These are phyloP conservation scores for Himantopus leucocephalus DNA, from an alignment of 2,113 vertebrate species.

Conservation along the genomic window DNA sequence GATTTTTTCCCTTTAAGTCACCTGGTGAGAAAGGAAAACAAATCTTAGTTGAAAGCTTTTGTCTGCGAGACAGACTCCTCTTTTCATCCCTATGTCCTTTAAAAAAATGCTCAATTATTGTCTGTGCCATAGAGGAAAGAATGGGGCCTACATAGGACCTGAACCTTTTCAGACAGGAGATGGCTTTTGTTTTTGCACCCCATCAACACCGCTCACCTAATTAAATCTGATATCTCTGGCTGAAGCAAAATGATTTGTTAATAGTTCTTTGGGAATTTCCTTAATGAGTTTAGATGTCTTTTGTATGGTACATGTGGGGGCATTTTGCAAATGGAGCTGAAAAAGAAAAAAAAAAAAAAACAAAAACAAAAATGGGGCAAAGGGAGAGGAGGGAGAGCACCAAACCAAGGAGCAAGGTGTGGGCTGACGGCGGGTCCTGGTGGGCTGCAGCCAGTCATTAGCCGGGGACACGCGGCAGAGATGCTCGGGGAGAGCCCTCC, in stretches of 20 bases:
- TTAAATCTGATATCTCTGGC: slow-evolving; percentile 95
- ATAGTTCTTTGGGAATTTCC: slow-evolving; percentile 92
- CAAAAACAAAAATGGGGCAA: slow-evolving; percentile 51
- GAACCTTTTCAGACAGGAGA: slow-evolving; percentile 88
- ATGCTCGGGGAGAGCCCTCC: slow-evolving; percentile 69
- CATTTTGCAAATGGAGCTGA: slow-evolving; percentile 82
- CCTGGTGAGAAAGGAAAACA: slow-evolving; percentile 86
- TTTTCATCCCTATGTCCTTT: slow-evolving; percentile 75
- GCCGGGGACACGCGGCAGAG: slow-evolving; percentile 64
- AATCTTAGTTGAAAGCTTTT: slow-evolving; percentile 86
- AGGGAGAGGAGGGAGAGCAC: slow-evolving; percentile 66
- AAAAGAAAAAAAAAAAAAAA: neutral
- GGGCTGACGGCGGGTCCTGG: slow-evolving; percentile 56
- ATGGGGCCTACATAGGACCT: slow-evolving; percentile 87
- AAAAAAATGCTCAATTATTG: slow-evolving; percentile 89
- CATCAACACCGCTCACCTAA: slow-evolving; percentile 95
- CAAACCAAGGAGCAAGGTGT: slow-evolving; percentile 80
- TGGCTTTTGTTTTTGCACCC: slow-evolving; percentile 93
- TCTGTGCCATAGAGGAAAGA: slow-evolving; percentile 78
- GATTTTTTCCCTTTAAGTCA: slow-evolving; percentile 77
- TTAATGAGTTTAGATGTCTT: slow-evolving; percentile 98
- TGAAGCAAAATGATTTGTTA: slow-evolving; percentile 89
- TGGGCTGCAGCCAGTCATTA: slow-evolving; percentile 83
- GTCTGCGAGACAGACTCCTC: slow-evolving; percentile 74
- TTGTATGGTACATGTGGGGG: slow-evolving; percentile 82